phyloP scores from a whole-genome alignment of 1,140 invertebrate genomes.

The Diplogasteroides magnus region DNA sequence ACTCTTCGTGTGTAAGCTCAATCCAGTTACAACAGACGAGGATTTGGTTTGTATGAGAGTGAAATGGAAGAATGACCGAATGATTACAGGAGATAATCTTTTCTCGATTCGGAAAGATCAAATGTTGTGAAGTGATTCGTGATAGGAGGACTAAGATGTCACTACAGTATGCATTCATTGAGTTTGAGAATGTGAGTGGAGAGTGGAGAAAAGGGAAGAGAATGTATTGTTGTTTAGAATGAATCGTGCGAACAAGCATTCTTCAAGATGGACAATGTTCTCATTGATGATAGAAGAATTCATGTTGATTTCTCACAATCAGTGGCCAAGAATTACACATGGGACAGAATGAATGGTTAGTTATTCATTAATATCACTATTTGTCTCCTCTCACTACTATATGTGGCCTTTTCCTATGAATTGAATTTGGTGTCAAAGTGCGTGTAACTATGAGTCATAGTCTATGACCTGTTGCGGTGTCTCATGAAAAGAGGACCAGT shows the following conservation, averaged over 20 bases:
- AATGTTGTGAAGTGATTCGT: slow-evolving; percentile 91
- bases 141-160: slow-evolving; percentile 88
- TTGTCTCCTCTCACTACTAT: no score
- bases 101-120: slow-evolving; percentile 87
- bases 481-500: no score
- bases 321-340: slow-evolving; percentile 62
- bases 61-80: slow-evolving; percentile 5
- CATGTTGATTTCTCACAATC: slow-evolving; percentile 99
- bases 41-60: slow-evolving; percentile 64
- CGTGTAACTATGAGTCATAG: no score
- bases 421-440: no score
- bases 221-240: slow-evolving; percentile 56
- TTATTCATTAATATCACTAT: no score
- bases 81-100: slow-evolving; percentile 79
- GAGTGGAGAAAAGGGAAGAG: not conserved
- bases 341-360: slow-evolving; percentile 28
- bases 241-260: slow-evolving; percentile 94
- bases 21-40: slow-evolving; percentile 95
- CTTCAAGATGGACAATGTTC: slow-evolving; percentile 99
- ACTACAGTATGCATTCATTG: slow-evolving; percentile 97
- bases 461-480: no score
- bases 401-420: no score
- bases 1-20: slow-evolving; percentile 98
- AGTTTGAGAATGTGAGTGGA: slow-evolving; percentile 76
- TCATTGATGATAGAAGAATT: slow-evolving; percentile 95